These are phyloP conservation scores for Cliona cf. orientalis DNA, from an alignment of 37 sponge, comb jelly and placozoan genomes.

Conservation along the genomic window DNA sequence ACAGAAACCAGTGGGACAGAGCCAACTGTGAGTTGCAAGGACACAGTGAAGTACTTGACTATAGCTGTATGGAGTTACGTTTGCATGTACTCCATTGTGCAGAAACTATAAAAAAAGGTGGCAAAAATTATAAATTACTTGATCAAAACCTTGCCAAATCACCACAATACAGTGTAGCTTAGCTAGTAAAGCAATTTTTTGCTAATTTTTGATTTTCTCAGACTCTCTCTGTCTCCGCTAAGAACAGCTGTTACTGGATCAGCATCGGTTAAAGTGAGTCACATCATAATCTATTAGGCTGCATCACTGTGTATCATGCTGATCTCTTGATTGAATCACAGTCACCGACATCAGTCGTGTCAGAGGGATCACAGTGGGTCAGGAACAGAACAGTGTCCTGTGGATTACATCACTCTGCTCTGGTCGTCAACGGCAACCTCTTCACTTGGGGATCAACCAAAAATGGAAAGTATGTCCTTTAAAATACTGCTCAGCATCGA, in stretches of 20 bases:
- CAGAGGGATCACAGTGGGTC: constrained; percentile 51
- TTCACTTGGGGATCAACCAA: constrained; percentile 85
- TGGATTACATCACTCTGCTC: constrained; percentile 74
- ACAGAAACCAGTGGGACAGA: constrained; percentile 14
- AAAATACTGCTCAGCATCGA: no score
- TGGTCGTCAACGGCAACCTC: constrained; percentile 59
- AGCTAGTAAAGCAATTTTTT: no score
- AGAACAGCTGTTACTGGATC: constrained; percentile 22
- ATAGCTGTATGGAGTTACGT: no score
- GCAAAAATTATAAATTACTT: no score
- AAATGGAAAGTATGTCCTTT: constrained; percentile 79
- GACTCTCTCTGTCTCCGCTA: constrained; percentile 22
- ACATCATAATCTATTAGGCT: background rate
- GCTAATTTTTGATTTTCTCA: no score
- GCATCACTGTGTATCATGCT: background rate
- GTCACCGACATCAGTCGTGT: constrained; percentile 4
- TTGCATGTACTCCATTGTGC: no score
- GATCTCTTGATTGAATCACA: background rate
- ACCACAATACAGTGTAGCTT: no score
- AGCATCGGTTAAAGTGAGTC: background rate
- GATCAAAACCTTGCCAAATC: no score
- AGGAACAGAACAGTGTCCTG: constrained; percentile 44
- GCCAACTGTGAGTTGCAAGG: background rate
- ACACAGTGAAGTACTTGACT: no score
- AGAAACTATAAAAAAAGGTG: no score